phyloP scores from a whole-genome alignment of 2,888 invertebrate species.

The Nomada ruficornis region DNA sequence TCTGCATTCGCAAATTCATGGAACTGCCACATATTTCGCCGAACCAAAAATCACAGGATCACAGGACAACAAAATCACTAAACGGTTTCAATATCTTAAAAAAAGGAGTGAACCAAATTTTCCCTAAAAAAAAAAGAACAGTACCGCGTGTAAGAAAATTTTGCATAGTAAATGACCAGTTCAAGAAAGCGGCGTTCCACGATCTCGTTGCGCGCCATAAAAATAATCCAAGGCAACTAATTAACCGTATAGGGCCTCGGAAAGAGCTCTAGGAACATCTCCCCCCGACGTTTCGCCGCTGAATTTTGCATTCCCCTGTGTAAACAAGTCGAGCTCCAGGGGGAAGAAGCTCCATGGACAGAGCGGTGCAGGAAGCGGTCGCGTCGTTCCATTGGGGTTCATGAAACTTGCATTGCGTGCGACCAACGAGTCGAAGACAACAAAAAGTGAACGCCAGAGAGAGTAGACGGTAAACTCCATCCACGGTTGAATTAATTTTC shows the following conservation, averaged over 20 bases:
- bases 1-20: neutral
- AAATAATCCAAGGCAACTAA: constrained; percentile 27
- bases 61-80: neutral
- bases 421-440: constrained; percentile 39
- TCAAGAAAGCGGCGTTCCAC: neutral
- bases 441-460: constrained; percentile 38
- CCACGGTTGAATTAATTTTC: constrained; percentile 48
- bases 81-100: neutral
- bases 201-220: constrained; percentile 11
- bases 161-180: neutral
- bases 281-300: constrained; percentile 14
- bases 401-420: constrained; percentile 68
- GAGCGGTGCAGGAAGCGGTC: constrained; percentile 49
- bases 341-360: constrained; percentile 36
- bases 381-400: constrained; percentile 53
- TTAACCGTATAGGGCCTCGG: constrained; percentile 34
- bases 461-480: constrained; percentile 29
- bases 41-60: neutral
- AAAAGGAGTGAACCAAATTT: neutral
- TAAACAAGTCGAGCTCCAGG: constrained; percentile 59
- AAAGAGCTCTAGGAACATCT: constrained; percentile 18
- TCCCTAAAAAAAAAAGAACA: neutral
- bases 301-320: constrained; percentile 63
- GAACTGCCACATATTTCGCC: neutral
- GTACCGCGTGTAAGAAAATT: neutral